A percentile compares a stretch with the other conserved stretches of the same genome.
phyloP scores from a whole-genome alignment of 2,113 vertebrate species.

The Actinemys pallida region DNA sequence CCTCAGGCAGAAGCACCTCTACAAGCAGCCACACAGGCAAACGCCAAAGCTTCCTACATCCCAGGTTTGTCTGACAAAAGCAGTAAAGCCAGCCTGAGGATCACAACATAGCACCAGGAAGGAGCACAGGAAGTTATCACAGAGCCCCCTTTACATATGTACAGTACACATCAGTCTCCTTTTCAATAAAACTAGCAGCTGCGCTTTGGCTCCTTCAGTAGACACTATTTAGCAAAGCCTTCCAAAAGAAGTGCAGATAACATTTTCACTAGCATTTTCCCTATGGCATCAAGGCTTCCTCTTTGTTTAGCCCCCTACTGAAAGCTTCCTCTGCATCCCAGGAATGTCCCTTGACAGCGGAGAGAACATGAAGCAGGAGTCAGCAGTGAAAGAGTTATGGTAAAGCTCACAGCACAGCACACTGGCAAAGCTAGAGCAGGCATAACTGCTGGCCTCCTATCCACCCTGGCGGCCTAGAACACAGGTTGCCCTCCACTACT shows the following conservation, averaged over 20 bases:
- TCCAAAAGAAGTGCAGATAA: neutral
- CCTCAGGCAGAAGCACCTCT: neutral
- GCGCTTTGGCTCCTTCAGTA: neutral
- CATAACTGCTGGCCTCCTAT: neutral
- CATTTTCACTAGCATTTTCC: neutral
- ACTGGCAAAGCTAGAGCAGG: neutral
- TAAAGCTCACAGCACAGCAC: neutral
- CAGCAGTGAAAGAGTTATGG: neutral
- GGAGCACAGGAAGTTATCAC: neutral
- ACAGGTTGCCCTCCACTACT: constrained; percentile 15
- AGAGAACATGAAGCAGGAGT: neutral
- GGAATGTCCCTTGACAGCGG: neutral
- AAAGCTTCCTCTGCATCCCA: neutral
- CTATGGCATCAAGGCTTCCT: neutral
- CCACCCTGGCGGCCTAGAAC: constrained; percentile 12
- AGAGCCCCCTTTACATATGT: neutral
- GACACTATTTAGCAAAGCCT: neutral
- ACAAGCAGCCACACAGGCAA: neutral
- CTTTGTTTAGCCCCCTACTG: neutral
- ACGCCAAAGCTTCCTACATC: constrained; percentile 32
- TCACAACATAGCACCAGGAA: neutral
- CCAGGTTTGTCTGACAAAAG: neutral
- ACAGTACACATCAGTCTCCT: neutral
- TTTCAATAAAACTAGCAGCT: neutral
- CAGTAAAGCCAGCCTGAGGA: neutral